Conservation (phyloP, 2,797 vertebrate genomes). For the Mus spretus region DNA sequence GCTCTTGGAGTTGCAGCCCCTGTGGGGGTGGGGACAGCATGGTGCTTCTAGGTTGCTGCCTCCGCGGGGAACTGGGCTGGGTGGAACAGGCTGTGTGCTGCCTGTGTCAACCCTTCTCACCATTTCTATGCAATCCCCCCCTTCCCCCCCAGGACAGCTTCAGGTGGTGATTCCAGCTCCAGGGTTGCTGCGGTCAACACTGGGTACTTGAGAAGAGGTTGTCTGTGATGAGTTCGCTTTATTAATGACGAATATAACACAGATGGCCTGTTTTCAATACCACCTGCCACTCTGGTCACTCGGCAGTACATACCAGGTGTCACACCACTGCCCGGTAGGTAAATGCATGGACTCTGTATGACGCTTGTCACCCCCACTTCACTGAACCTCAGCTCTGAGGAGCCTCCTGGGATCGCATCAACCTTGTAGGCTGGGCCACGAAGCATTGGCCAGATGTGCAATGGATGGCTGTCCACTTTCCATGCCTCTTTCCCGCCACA, state of each 20-base stretch:
- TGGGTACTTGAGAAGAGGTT: constrained; percentile 84
- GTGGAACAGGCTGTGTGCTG: rapidly evolving
- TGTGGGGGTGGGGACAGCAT: rapidly evolving
- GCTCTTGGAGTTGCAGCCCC: constrained; percentile 5
- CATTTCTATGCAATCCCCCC: background rate
- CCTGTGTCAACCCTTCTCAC: background rate
- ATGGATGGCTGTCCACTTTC: rapidly evolving
- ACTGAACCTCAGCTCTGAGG: rapidly evolving
- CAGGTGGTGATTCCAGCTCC: rapidly evolving
- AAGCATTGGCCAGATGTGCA: rapidly evolving
- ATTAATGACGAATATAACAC: constrained; percentile 86
- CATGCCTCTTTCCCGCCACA: no score
- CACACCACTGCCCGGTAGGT: constrained; percentile 57
- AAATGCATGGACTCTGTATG: constrained; percentile 40
- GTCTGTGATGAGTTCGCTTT: constrained; percentile 86
- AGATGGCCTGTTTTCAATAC: constrained; percentile 85
- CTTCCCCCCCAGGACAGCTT: constrained; percentile 1
- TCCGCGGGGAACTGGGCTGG: background rate
- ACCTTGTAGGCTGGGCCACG: background rate
- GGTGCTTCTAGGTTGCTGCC: background rate
- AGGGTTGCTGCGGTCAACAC: rapidly evolving
- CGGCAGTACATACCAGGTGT: background rate
- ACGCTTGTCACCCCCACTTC: background rate
- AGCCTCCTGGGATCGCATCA: background rate
- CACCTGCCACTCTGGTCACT: background rate